These are phyloP conservation scores for Cryptocephalus moraei DNA, from an alignment of 2,888 invertebrate species.

Conservation along the genomic window DNA sequence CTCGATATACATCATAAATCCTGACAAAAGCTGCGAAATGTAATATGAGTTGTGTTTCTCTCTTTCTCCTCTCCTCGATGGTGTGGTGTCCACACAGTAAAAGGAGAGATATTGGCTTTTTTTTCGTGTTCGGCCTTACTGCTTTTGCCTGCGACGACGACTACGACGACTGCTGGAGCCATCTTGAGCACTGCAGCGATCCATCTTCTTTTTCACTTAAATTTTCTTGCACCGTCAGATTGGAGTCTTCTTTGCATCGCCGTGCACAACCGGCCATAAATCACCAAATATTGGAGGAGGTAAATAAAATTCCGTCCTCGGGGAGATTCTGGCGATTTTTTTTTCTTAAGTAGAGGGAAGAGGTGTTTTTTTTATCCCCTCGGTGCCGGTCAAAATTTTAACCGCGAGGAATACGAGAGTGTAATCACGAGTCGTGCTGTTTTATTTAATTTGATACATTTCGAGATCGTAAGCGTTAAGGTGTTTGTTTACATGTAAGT, in stretches of 20 bases:
- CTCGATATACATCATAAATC: constrained; percentile 30
- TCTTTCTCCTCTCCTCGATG: constrained; percentile 19
- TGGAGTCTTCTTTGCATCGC: constrained; percentile 13
- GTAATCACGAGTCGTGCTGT: too few species aligned
- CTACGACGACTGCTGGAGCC: constrained; percentile 24
- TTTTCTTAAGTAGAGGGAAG: not conserved
- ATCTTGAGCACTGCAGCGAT: constrained; percentile 33
- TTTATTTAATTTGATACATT: too few species aligned
- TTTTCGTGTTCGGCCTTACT: constrained; percentile 25
- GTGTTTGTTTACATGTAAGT: not conserved
- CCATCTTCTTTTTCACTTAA: constrained; percentile 33
- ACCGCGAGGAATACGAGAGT: not conserved
- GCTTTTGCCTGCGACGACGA: constrained; percentile 11
- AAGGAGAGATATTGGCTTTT: constrained; percentile 34
- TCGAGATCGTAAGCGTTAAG: too few species aligned
- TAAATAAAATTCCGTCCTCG: constrained; percentile 5
- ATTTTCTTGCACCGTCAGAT: constrained; percentile 30
- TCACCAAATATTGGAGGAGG: constrained; percentile 13
- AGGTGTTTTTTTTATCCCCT: too few species aligned
- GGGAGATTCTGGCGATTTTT: not conserved
- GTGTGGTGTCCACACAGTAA: constrained; percentile 29
- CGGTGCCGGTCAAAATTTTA: not conserved
- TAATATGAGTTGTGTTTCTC: constrained; percentile 35
- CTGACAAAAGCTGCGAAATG: constrained; percentile 33
- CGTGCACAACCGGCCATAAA: constrained; percentile 10